phyloP scores from a whole-genome alignment of 2,797 vertebrate species.

The Natrix natrix region DNA sequence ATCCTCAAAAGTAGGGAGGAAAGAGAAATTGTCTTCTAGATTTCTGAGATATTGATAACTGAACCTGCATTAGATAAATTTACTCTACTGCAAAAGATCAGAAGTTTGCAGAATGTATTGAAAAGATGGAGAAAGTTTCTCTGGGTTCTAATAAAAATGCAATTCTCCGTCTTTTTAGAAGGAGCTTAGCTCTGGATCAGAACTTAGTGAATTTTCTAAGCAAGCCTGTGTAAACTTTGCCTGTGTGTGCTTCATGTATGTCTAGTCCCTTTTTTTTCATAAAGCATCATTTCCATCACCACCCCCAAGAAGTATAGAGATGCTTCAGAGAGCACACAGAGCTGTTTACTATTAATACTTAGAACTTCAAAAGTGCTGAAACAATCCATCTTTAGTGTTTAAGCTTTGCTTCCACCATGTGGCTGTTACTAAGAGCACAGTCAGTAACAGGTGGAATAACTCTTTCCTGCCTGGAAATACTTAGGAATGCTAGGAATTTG shows the following conservation, averaged over 20 bases:
- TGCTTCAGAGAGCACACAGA: neutral
- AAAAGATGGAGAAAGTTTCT: neutral
- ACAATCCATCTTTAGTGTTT: constrained; percentile 2
- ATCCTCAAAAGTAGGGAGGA: neutral
- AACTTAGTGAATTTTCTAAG: neutral
- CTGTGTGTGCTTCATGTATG: neutral
- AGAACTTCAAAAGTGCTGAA: constrained; percentile 24
- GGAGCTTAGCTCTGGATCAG: neutral
- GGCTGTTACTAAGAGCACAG: constrained; percentile 25
- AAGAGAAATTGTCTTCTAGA: neutral
- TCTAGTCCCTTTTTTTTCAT: neutral
- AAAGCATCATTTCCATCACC: neutral
- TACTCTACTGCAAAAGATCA: neutral
- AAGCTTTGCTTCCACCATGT: constrained; percentile 40
- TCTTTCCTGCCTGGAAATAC: constrained; percentile 29
- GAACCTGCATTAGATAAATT: neutral
- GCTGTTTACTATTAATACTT: constrained; percentile 20
- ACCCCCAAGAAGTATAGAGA: neutral
- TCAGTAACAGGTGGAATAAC: constrained; percentile 62
- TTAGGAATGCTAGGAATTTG: constrained; percentile 41
- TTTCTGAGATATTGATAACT: neutral
- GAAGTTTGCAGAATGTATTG: neutral
- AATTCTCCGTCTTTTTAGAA: neutral
- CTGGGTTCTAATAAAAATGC: neutral
- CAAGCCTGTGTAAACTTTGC: neutral